A percentile compares a stretch with the other conserved stretches of the same genome.
Conservation (phyloP, 1,140 invertebrate species). For the Drosophila ercepeae region DNA sequence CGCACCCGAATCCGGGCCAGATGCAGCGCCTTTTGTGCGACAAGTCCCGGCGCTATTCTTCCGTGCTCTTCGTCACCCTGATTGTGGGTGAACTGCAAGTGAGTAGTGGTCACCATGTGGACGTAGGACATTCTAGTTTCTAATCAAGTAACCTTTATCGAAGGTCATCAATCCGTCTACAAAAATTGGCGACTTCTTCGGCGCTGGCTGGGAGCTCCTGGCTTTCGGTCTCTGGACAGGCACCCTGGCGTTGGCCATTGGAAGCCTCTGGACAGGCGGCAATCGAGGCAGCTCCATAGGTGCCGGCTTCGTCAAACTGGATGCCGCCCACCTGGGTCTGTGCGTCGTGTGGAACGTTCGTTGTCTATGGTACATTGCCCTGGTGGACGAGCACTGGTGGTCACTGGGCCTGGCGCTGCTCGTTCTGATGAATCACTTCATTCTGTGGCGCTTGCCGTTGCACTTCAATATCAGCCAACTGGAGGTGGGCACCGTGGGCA, state of each 20-base stretch:
- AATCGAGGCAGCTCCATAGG: slow-evolving; percentile 5
- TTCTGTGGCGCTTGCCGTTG: slow-evolving; percentile 60
- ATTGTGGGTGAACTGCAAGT: slow-evolving; percentile 56
- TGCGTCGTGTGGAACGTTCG: slow-evolving; percentile 66
- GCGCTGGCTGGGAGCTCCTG: slow-evolving; percentile 43
- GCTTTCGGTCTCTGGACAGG: slow-evolving; percentile 39
- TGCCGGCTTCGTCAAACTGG: slow-evolving; percentile 14
- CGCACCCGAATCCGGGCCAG: slow-evolving; percentile 68
- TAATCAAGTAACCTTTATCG: neutral
- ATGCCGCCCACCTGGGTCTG: slow-evolving; percentile 27
- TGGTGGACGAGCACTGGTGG: slow-evolving; percentile 60
- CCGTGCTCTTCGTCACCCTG: slow-evolving; percentile 59
- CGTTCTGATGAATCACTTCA: slow-evolving; percentile 65
- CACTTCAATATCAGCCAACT: slow-evolving; percentile 56
- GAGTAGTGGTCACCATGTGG: neutral
- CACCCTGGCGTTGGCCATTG: slow-evolving; percentile 23
- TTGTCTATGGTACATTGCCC: slow-evolving; percentile 55
- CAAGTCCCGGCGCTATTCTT: slow-evolving; percentile 51
- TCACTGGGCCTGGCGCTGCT: slow-evolving; percentile 50
- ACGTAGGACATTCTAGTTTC: too few species aligned
- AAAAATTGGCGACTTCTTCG: slow-evolving; percentile 11
- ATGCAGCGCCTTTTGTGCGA: slow-evolving; percentile 57
- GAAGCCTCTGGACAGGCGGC: slow-evolving; percentile 29
- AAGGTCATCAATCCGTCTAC: slow-evolving; percentile 19
- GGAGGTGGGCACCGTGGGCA: slow-evolving; percentile 66